Evolutionary conservation across 2,888 invertebrate genomes (phyloP).

Genomic region (Drosophila dives): DNA sequence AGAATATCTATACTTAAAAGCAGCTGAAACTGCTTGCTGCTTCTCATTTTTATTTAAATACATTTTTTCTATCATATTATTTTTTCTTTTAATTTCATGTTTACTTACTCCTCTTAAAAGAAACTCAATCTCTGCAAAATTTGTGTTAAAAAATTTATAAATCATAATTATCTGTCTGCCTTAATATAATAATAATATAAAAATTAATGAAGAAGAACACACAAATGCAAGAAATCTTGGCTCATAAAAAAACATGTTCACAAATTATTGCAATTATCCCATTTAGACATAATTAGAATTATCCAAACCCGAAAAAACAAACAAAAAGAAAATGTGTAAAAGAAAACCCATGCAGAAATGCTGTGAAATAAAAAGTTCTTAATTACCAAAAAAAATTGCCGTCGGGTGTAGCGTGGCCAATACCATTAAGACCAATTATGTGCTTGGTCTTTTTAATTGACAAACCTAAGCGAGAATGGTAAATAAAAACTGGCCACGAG

Average conservation of each 20-base stretch:
- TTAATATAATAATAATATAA: background rate
- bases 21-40: too few relatives aligned
- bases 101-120: background rate
- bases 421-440: conserved; percentile 34
- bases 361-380: conserved; percentile 20
- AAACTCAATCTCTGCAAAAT: background rate
- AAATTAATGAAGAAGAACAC: background rate
- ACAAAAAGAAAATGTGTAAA: background rate
- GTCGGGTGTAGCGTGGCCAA: background rate
- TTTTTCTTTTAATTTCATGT: background rate
- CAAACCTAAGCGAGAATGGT: conserved; percentile 22
- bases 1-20: background rate
- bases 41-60: fast-evolving
- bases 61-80: background rate
- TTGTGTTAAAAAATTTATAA: too few relatives aligned
- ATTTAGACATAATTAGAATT: background rate
- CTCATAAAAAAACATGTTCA: background rate
- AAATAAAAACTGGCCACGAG: conserved; percentile 11
- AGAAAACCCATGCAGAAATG: conserved; percentile 10
- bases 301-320: background rate
- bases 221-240: background rate
- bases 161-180: background rate
- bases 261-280: background rate
- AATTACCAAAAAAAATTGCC: conserved; percentile 13
- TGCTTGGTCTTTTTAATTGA: conserved; percentile 48